These are phyloP conservation scores for Andrena trimmerana DNA, from an alignment of 2,888 invertebrate genomes.

Conservation along the genomic window DNA sequence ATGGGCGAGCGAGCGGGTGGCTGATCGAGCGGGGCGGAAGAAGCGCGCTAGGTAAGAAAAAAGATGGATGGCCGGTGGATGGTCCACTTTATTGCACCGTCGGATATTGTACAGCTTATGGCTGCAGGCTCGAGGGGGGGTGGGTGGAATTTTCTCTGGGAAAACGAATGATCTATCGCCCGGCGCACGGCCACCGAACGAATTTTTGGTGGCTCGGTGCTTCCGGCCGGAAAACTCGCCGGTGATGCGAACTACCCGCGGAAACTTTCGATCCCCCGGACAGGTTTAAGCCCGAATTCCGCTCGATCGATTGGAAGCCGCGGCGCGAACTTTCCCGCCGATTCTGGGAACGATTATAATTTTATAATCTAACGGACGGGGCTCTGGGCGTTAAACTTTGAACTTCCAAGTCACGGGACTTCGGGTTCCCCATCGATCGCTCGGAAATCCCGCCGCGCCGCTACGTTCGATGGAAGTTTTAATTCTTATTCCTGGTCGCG, in stretches of 20 bases:
- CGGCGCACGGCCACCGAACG: conserved; percentile 40
- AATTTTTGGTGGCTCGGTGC: conserved; percentile 55
- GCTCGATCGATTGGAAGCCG: conserved; percentile 36
- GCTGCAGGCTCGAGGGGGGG: conserved; percentile 8
- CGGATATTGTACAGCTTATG: conserved; percentile 70
- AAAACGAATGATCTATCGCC: conserved; percentile 67
- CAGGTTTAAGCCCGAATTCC: conserved; percentile 32
- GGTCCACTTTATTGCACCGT: conserved; percentile 70
- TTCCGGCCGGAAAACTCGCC: conserved; percentile 24
- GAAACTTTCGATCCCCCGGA: conserved; percentile 31
- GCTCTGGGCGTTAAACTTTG: not conserved
- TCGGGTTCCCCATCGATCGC: not conserved
- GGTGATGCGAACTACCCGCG: conserved; percentile 7
- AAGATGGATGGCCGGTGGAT: conserved; percentile 64
- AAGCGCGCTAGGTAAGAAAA: conserved; percentile 45
- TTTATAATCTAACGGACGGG: conserved; percentile 24
- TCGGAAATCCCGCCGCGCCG: not conserved
- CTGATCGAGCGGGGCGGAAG: not conserved
- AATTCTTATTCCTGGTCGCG: conserved; percentile 1
- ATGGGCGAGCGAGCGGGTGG: conserved; percentile 14
- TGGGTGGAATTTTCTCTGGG: conserved; percentile 53
- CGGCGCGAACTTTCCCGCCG: conserved; percentile 19
- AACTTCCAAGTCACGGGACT: not conserved
- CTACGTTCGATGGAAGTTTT: not conserved
- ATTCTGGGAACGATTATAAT: conserved; percentile 40